Base-by-base conservation (phyloP, 2,888 invertebrate genomes). In the Agrochola macilenta region DNA sequence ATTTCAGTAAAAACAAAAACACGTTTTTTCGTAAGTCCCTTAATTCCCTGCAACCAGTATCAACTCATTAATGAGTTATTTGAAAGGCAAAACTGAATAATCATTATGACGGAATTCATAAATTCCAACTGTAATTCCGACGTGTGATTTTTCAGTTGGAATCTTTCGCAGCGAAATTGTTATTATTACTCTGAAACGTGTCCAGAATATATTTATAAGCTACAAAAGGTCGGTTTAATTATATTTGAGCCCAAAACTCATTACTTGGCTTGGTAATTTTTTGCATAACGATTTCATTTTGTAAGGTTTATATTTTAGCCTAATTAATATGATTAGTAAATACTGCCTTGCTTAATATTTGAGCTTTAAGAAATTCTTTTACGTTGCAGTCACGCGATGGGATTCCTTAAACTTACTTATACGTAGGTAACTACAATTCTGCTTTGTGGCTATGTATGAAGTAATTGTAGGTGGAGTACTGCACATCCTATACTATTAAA, bases 211-310 rank as follows among this genome's bases (percentile, higher is more conserved):
- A 26, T 30, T 76, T 60, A 69, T 54, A 85, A 30, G 39, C 70
- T 57, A 68, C 72, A 70, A 87, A 86, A 75, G 85, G 82, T 77
- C 26, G 61, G 54, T 73, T 85, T 85, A 85, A 87, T 87, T 84
- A 86, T 79, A 77, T 63, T 60, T 61, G 43, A 85, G 49, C 73
- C 68, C 65, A 58, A 83, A 81, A 85, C 69, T 82, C 83, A 82
- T 82, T 85, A 82, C 63, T 68, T 61, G 60, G 60, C 57, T 49
- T 60, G 57, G 78, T 72, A 58, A 46, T 82, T 82, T 84, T 83
- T 85, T 83, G 69, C 83, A 78, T 73, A 78, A 77, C 69, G 46
- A 73, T 85, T 83, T 86, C 58, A 73, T 83, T 81, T 73, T 52
- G 52, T 77, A 26, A 35, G 43, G 35, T 70, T 70, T 79, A 61